Base-by-base conservation (phyloP, 1,140 invertebrate genomes). In the Hyles euphorbiae region DNA sequence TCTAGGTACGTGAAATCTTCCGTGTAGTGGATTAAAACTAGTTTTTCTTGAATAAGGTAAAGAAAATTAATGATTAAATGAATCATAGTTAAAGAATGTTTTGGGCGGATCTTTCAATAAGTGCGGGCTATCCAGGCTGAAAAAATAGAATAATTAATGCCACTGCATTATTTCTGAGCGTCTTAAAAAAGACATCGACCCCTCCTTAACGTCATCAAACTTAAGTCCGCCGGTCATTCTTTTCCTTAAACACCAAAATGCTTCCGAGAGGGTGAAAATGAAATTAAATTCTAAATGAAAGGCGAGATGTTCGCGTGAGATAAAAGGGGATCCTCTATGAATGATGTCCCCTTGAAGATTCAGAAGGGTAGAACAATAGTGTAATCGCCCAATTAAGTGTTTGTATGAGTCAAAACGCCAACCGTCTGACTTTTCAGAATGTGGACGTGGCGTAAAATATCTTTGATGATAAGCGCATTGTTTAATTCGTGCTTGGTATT, bases 271-370 rank as follows among this genome's bases (percentile, higher is more conserved):
- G 85, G 85, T 83, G 83, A 80, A 81, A 81, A 86, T 83, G 78
- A 88, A 86, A 88, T 88, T 88, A 88, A 88, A 88, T 86, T 86
- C 81, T 79, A 69, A 81, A 81, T 84, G 79, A 86, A 88, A 80
- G 79, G 77, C 67, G 68, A 56, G 43, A 77, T 77, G 74, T 69
- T 61, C 60, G 64, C 61, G 75, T 81, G 70, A 73, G 70, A 74
- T 81, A 76, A 40, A 82, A 80, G 77, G 78, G 78, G 76, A 78
- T 77, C 70, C 65, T 68, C 77, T 85, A 85, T 88, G 83, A 87
- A 82, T 86, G 78, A 86, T 86, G 69, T 70, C 67, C 74, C 68
- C 70, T 74, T 76, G 70, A 81, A 69, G 63, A 75, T 75, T 69
- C 71, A 65, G 63, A 74, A 76, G 78, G 81, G 71, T 71, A 76